Evolutionary conservation across 1,140 invertebrate genomes (phyloP).

Genomic region (Diprion similis): DNA sequence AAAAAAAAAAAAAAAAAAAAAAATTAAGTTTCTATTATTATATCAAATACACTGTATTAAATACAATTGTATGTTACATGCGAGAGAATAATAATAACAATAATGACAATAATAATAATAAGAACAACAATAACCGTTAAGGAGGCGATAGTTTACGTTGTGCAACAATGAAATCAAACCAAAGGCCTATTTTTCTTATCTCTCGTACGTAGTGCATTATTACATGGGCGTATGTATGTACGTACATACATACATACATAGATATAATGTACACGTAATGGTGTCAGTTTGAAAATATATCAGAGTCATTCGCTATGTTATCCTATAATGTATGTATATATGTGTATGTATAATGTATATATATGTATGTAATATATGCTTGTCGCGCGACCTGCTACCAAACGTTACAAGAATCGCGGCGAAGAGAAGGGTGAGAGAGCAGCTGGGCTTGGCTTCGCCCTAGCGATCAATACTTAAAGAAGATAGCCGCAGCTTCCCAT

Average conservation of each 20-base stretch:
- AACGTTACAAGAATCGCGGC: not conserved
- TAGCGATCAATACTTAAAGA: conserved; percentile 51
- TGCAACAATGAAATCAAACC: no score
- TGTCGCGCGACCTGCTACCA: not conserved
- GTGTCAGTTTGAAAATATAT: not conserved
- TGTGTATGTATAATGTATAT: not conserved
- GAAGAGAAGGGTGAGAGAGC: conserved; percentile 12
- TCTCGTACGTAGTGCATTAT: not conserved
- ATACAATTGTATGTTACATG: no score
- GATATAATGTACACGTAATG: not conserved
- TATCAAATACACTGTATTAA: no score
- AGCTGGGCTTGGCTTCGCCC: conserved; percentile 40
- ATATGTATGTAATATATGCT: not conserved
- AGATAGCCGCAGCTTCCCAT: conserved; percentile 42
- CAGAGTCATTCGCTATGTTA: not conserved
- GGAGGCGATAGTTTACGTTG: no score
- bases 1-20: no score
- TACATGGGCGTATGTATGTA: not conserved
- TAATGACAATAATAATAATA: no score
- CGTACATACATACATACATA: not conserved
- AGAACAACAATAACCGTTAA: no score
- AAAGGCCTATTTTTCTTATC: no score
- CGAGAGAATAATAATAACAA: no score
- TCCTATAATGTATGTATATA: not conserved
- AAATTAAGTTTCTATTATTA: no score